A percentile compares a stretch with the other conserved stretches of the same genome.
Conservation (phyloP, 1,140 invertebrate genomes). For the Sweltsa coloradensis region DNA sequence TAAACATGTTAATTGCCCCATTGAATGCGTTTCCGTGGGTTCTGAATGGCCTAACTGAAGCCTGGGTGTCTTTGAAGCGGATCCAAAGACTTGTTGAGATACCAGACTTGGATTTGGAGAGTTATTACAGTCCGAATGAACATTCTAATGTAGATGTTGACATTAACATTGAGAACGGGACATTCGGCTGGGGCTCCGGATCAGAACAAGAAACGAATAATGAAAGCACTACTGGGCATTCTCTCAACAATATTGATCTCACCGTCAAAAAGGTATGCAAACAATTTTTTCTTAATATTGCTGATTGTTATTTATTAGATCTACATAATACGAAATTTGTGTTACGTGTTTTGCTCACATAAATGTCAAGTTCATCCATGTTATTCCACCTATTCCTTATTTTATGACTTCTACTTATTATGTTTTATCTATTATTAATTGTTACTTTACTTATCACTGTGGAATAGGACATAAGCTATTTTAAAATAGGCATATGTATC, state of each 20-base stretch:
- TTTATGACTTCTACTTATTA: too few relatives aligned
- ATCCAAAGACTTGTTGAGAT: slow-evolving; percentile 64
- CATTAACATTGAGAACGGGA: slow-evolving; percentile 34
- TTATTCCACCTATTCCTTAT: too few relatives aligned
- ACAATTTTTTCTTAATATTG: slow-evolving; percentile 3
- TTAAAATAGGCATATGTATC: too few relatives aligned
- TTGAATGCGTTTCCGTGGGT: slow-evolving; percentile 98
- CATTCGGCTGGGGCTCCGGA: slow-evolving; percentile 25
- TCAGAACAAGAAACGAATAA: slow-evolving; percentile 18
- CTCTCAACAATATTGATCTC: slow-evolving; percentile 40
- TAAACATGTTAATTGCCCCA: slow-evolving; percentile 93
- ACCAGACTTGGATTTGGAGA: slow-evolving; percentile 43
- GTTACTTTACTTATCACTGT: too few relatives aligned
- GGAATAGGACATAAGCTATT: too few relatives aligned
- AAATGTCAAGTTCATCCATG: too few relatives aligned
- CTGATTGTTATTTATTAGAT: too few relatives aligned
- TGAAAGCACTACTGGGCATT: slow-evolving; percentile 26
- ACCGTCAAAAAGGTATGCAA: slow-evolving; percentile 36
- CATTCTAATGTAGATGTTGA: slow-evolving; percentile 27
- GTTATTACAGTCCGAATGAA: slow-evolving; percentile 29
- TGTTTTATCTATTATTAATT: too few relatives aligned
- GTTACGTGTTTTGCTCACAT: too few relatives aligned
- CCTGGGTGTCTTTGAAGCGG: slow-evolving; percentile 77
- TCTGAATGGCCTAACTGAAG: slow-evolving; percentile 89
- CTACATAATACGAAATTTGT: too few relatives aligned